A percentile compares a stretch with the other conserved stretches of the same genome.
Conservation (phyloP, 23 tunicate genomes). For the Oikopleura vanhoeffeni region DNA sequence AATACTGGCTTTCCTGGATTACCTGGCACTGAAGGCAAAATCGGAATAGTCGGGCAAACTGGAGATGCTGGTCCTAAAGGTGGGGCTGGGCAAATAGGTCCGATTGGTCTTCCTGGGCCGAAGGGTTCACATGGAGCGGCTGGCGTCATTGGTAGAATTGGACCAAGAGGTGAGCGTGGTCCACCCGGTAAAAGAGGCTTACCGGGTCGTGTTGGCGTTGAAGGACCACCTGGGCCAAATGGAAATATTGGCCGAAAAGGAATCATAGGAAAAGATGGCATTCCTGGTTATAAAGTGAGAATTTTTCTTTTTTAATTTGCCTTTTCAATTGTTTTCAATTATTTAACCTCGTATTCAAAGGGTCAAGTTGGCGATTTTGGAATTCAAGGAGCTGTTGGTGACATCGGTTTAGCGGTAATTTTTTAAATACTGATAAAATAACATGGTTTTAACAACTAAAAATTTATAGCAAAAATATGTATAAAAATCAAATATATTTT, state of each 20-base stretch:
- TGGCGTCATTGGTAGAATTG: not conserved
- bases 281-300: no score
- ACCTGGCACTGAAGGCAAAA: not conserved
- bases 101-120: not conserved
- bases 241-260: not conserved
- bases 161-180: not conserved
- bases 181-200: not conserved
- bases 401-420: not conserved
- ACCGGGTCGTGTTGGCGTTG: not conserved
- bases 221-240: not conserved
- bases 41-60: not conserved
- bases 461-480: not conserved
- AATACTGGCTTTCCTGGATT: not conserved
- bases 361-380: slow-evolving; percentile 1
- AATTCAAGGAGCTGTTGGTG: not conserved
- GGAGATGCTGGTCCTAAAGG: not conserved
- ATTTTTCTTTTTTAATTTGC: no score
- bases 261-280: no score
- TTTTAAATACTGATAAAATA: not conserved
- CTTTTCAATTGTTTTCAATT: no score
- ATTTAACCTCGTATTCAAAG: no score
- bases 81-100: not conserved
- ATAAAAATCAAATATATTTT: not conserved
- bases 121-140: not conserved
- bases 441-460: no score